Percentiles rank a stretch among this genome's conserved stretches.
These are phyloP conservation scores for Lithobates sylvaticus DNA, from an alignment of 2,797 vertebrate species.

Conservation along the genomic window DNA sequence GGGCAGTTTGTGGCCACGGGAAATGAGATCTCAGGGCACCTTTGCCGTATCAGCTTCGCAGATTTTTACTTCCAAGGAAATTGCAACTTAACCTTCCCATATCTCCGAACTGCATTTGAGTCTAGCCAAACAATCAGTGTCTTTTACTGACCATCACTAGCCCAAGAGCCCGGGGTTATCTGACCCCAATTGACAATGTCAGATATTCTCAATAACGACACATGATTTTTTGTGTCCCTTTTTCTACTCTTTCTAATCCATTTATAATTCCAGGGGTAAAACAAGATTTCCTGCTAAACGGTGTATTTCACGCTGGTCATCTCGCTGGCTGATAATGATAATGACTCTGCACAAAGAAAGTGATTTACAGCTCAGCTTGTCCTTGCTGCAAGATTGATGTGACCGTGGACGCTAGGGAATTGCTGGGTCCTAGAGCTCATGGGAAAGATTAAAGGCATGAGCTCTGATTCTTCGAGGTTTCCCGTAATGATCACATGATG, in stretches of 20 bases:
- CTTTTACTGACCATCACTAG: neutral
- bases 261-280: slow-evolving; percentile 32
- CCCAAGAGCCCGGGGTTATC: neutral
- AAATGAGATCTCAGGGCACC: neutral
- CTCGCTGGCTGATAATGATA: slow-evolving; percentile 49
- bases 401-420: neutral
- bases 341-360: slow-evolving; percentile 54
- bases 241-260: slow-evolving; percentile 24
- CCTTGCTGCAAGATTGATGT: slow-evolving; percentile 56
- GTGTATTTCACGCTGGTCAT: slow-evolving; percentile 51
- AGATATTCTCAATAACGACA: slow-evolving; percentile 9
- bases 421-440: slow-evolving; percentile 20
- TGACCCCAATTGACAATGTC: slow-evolving; percentile 3
- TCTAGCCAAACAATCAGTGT: neutral
- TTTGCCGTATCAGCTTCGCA: neutral
- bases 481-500: slow-evolving; percentile 22
- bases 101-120: neutral
- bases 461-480: neutral
- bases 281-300: slow-evolving; percentile 11
- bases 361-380: slow-evolving; percentile 51
- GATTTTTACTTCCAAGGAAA: neutral
- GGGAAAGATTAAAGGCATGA: slow-evolving; percentile 21
- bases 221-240: neutral
- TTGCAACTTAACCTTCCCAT: slow-evolving; percentile 1
- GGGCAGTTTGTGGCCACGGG: neutral